Evolutionary conservation across 1,140 invertebrate genomes (phyloP), one percentile per base, ranked within the genome.

Genomic region (Atta texana): DNA sequence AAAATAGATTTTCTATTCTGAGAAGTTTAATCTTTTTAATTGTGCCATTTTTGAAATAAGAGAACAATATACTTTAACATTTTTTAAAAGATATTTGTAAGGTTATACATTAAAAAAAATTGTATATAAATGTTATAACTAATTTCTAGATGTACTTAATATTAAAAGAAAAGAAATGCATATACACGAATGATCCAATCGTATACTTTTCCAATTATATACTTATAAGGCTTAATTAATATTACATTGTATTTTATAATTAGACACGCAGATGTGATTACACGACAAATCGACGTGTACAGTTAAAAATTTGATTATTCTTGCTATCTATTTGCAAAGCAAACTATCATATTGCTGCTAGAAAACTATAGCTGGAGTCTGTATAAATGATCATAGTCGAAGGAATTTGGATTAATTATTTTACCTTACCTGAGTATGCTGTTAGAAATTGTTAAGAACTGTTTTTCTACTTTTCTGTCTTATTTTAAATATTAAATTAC

Each of bases 401-500:
- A 66, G n/a, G 28, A 77, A 85, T 59, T 74, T 18, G 14, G 14
- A 49, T 59, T 74, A 74, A 49, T 59, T 74, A 74, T 74, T 61
- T 53, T 28, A 21, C 12, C 7, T 2, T 24, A 8, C 2, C 18
- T 21, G 28, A 74, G 4, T 49, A 51, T 14, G 53, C 10, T 21
- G 53, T 10, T 21, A 24, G 24, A 82, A 18, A 82, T 31, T 59
- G 34, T 72, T 72, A 82, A 59, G 34, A 75, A 0, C 55, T 28
- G 55, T 75, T 63, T 63, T 55, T 49, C 21, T 28, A 69, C 39
- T 63, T 63, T 18, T 44, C 53, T 51, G 55, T 66, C 61, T 86
- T 28, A 51, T 86, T 76, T 71, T 75, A 68, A 71, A 88, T 90
- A 90, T 87, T 68, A 63, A 72, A 90, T 89, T 89, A 71, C 51